Base-by-base conservation (phyloP, 2,888 invertebrate species). In the Plemyria rubiginata region DNA sequence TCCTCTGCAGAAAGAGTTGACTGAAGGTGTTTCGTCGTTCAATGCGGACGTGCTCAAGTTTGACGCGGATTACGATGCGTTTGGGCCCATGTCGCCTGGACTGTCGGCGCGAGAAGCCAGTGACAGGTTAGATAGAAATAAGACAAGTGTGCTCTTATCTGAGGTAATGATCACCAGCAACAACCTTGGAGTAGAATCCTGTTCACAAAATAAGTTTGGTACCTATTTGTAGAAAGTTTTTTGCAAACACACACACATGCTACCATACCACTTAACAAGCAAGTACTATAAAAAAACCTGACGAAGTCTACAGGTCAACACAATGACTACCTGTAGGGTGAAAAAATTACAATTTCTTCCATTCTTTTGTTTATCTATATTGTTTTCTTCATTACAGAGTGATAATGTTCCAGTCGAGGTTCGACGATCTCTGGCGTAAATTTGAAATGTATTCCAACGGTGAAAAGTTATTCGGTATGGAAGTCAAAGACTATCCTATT, bases 1-100 rank as follows among this genome's bases (percentile, higher is more conserved):
- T 5, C 95, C 96, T 9, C 90, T 97, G 40, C 94, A 96, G 76
- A 92, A 92, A 40, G 96, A 97, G 82, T 87, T 98, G 11, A 94
- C 94, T 0, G 94, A 94, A 46, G 97, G 97, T 13, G 96, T 97
- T 9, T 81, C 90, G 0, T 88, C 94, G 41, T 96, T 97, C 79
- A 89, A 93, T 41, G 82, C 86, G 15, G 96, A 96, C 63, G 95
- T 97, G 2, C 82, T 94, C 28, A 89, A 94, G 60, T 97, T 97
- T 76, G 96, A 96, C 77, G 79, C 79, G 0, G 96, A 97, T 74
- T 97, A 95, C 78, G 95, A 96, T 13, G 76, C 88, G n/a, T 95
- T 94, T 77, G 98, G 98, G 0, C 98, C 98, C 0, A 96, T 98
- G 97, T 94, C 96, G 0, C 95, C 96, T 5, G 97, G 97, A 0